Conservation (phyloP, 2,797 vertebrate genomes). For the Eulemur albifrons region DNA sequence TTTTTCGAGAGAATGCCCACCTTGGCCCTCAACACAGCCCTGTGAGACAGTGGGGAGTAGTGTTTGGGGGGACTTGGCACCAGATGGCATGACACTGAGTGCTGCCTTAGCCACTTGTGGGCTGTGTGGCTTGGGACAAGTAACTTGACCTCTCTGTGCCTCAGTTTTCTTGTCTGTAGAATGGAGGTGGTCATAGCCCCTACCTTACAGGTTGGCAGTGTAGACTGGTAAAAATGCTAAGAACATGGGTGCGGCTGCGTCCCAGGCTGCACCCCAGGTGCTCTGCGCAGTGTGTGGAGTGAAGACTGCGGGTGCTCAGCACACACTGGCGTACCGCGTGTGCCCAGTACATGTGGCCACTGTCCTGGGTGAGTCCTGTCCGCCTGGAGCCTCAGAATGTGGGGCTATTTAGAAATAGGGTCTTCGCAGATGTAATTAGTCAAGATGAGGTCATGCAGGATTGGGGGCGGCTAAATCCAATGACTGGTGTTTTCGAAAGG, state of each 20-base stretch:
- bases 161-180: background rate
- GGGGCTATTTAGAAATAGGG: background rate
- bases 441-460: background rate
- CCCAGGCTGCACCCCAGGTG: background rate
- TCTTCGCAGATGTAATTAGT: background rate
- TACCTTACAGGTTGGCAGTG: too few species aligned
- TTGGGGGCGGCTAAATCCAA: background rate
- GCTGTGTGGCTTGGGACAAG: background rate
- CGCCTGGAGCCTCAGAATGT: background rate
- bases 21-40: too few species aligned
- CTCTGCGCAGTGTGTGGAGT: background rate
- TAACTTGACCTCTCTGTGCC: background rate
- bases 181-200: background rate
- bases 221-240: accelerated
- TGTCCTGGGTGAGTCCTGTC: background rate
- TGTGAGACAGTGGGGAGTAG: accelerated
- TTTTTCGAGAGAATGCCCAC: background rate
- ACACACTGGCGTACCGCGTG: accelerated
- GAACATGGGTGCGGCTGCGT: accelerated
- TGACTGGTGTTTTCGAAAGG: background rate
- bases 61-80: background rate
- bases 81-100: background rate
- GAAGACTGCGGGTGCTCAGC: background rate
- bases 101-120: background rate
- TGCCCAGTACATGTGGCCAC: accelerated